Evolutionary conservation across 2,113 vertebrate genomes (phyloP), one percentile per base, ranked within the genome.

Genomic region (Trematocara macrostoma): DNA sequence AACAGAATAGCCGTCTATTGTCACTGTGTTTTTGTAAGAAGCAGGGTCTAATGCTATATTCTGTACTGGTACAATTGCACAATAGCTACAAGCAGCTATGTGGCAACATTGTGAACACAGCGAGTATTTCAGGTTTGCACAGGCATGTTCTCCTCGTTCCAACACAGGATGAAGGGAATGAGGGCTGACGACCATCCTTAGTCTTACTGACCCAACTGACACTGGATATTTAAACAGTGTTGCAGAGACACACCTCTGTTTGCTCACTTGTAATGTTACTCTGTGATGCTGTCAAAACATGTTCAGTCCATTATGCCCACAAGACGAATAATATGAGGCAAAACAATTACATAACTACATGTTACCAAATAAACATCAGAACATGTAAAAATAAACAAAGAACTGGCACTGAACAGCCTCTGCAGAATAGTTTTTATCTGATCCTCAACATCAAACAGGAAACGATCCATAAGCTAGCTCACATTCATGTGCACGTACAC

Each of bases 401-500:
- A 34, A 6, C 8, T 29, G 1, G 23, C 55, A 57, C 55, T 59
- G 56, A 4, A 1, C 15, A 15, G 34, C 29, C 15, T 59, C 56
- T 38, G 35, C 61, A 38, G 31, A 38, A 3, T 18, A 38, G 35
- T 20, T 8, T 38, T 20, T 38, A 20, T 0, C 61, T 5, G 31
- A 38, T 8, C 59, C 59, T 67, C 59, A 8, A 12, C 61, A 67
- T 38, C 34, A 67, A 67, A 12, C 61, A 61, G 57, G 15, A 61
- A 61, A 61, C 31, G 1, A 18, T 35, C 57, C 31, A 3, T 59
- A 9, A 31, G 26, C 40, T 11, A 5, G 11, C 56, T 31, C 56
- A 59, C 26, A 35, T n/a, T n/a, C 31, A 35, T 18, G 4, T 18
- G 15, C 57, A 4, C 29, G 3, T 11, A 59, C 5, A 0, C 29